Evolutionary conservation across 2,888 invertebrate genomes (phyloP).

Genomic region (Drosophila planitibia): DNA sequence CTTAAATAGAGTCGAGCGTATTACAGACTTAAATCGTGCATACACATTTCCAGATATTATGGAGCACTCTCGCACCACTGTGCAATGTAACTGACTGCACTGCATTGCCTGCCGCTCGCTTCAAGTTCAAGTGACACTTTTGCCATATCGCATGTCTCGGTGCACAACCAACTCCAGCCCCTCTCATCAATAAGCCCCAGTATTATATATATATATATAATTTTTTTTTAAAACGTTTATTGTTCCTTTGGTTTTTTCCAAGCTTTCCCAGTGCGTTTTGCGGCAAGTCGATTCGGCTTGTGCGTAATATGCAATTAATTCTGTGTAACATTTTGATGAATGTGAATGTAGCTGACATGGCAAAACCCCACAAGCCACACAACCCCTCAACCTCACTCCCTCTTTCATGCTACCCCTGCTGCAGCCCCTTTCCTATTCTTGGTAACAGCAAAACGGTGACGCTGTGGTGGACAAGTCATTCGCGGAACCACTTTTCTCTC

Average conservation of each 20-base stretch:
- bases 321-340: conserved; percentile 46
- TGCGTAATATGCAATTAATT: conserved; percentile 78
- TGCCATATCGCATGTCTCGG: conserved; percentile 72
- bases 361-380: neutral
- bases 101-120: conserved; percentile 34
- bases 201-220: neutral
- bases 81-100: conserved; percentile 24
- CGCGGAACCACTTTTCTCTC: conserved; percentile 38
- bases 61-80: conserved; percentile 40
- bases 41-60: neutral
- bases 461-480: conserved; percentile 20
- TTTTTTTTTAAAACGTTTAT: conserved; percentile 27
- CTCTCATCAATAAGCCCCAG: conserved; percentile 2
- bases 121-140: conserved; percentile 77
- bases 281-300: conserved; percentile 47
- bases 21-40: neutral
- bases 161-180: conserved; percentile 32
- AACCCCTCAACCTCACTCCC: too few species aligned
- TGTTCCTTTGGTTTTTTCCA: conserved; percentile 38
- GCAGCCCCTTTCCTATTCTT: neutral
- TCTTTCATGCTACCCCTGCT: neutral
- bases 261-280: conserved; percentile 29
- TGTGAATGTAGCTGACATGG: conserved; percentile 46
- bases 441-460: conserved; percentile 1
- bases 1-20: neutral